Evolutionary conservation across 1,140 invertebrate species (phyloP), one percentile per base, ranked within the genome.

Genomic region (Tribolium madens): DNA sequence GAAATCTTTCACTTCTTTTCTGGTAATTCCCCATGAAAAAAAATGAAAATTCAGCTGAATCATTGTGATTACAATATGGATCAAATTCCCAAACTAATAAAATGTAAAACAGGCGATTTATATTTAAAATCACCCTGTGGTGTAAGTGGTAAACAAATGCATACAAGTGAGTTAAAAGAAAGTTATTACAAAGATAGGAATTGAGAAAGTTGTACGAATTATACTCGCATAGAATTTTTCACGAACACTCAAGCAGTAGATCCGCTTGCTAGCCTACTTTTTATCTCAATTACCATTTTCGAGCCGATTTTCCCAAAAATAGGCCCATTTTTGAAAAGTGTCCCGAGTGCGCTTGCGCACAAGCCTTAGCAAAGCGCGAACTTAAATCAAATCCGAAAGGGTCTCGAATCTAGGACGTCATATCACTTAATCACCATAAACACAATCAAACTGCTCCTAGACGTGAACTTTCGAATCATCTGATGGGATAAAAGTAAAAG

Each of bases 131-230:
- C 57, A 64, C 57, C 57, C 57, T 64, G 12, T 21, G 52, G 21
- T 57, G 50, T 64, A 64, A 64, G 21, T 64, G 57, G 10, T 12
- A 12, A 64, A 64, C 21, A n/a, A 64, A 64, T 33, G 57, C 57
- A 64, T 64, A 64, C 57, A 64, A 64, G 57, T 64, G 57, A 64
- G 57, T 48, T 71, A 71, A 71, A 71, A 71, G 68, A 71, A 71
- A 71, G 68, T 71, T 71, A 71, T 71, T 48, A 48, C 68, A 77
- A 79, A 80, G 76, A 80, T 80, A 76, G 75, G 50, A 80, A 80
- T 80, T 76, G 80, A 80, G 80, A 81, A 81, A 81, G 80, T 81
- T 79, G 76, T 77, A 78, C 72, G 73, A 78, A 81, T 78, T 81
- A 78, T 77, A 78, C 64, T 79, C 72, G 64, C 60, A 74, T 26